Conservation (phyloP, 1,140 invertebrate species). For the Diabrotica virgifera region DNA sequence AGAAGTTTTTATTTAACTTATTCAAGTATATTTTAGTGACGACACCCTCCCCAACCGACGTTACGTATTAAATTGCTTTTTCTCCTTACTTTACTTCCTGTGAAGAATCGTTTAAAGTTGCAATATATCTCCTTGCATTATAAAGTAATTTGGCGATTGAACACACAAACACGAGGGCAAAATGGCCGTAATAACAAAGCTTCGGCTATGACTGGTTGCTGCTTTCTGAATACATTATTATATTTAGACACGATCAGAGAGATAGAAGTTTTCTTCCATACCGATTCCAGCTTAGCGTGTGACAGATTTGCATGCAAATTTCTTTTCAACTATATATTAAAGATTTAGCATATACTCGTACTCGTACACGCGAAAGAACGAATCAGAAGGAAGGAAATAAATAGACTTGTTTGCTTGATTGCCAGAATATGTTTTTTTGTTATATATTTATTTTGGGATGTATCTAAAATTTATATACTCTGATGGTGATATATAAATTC, state of each 20-base stretch:
- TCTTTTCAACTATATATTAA: conserved; percentile 45
- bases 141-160: conserved; percentile 36
- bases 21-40: no score
- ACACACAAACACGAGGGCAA: conserved; percentile 29
- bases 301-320: conserved; percentile 47
- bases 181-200: conserved; percentile 35
- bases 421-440: no score
- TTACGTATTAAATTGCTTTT: neutral
- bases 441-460: no score
- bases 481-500: no score
- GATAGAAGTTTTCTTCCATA: conserved; percentile 41
- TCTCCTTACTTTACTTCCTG: neutral
- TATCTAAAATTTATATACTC: no score
- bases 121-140: conserved; percentile 31
- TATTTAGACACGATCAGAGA: conserved; percentile 43
- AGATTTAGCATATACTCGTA: conserved; percentile 40
- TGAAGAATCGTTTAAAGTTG: conserved; percentile 17
- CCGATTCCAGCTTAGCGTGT: conserved; percentile 44
- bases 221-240: conserved; percentile 43
- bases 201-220: conserved; percentile 34
- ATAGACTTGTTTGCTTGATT: no score
- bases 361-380: conserved; percentile 4
- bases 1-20: no score
- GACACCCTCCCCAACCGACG: no score
- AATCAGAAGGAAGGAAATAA: neutral